Base-by-base conservation (phyloP, 2,888 invertebrate species). In the Oligia fasciuncula region DNA sequence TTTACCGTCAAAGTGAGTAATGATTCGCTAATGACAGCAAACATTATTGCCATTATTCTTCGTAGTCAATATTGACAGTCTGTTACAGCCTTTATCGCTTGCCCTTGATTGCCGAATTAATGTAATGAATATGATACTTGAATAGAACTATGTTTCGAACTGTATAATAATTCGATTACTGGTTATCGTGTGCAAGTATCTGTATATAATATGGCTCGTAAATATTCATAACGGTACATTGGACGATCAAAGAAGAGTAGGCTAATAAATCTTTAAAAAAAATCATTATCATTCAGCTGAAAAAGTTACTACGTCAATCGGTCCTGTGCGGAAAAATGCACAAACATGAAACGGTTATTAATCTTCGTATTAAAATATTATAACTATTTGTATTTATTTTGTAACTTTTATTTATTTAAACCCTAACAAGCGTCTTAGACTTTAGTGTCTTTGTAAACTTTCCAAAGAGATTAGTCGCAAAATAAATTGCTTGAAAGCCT, bases 11-110 rank as follows among this genome's bases (percentile, higher is more conserved):
- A 72, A 76, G 72, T 87, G 86, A 87, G 57, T 86, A 87, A 87
- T 83, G 84, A 81, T 84, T 78, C 60, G 63, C 73, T 88, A 86
- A 88, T 88, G 83, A 83, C 83, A 74, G 66, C 54, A 80, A 81
- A 79, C 77, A 77, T 78, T 81, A 82, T 79, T 84, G 62, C 60
- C 66, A 84, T 84, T 83, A 84, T 84, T 88, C 83, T 84, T 77
- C 62, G 75, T 43, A 78, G 77, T 80, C 76, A 76, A 79, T 88
- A 86, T 79, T 81, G 83, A 81, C 79, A 82, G 72, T 75, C 72
- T 73, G 73, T 79, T 70, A 57, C 76, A 68, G 74, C 67, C 72
- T 86, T 75, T 80, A 86, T 86, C 80, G 73, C 60, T 76, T 65
- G 67, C 74, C 40, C 11, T 46, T 73, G 86, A 83, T 85, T 83